These are phyloP conservation scores for Drosophila algonquin DNA, from an alignment of 2,888 invertebrate genomes.

Conservation along the genomic window DNA sequence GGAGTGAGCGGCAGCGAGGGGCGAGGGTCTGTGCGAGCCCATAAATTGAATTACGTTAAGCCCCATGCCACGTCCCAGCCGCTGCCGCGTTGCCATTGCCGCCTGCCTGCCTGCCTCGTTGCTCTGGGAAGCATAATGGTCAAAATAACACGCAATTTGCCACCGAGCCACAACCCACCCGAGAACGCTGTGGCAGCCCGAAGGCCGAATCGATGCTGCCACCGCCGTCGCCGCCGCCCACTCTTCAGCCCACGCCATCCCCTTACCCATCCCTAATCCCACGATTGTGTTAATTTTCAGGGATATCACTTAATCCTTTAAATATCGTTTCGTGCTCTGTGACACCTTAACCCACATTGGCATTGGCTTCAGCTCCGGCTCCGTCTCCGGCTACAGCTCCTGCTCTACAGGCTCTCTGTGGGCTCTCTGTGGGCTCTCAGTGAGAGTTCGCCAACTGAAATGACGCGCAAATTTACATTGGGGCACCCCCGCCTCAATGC, in stretches of 20 bases:
- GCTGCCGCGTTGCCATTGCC: neutral
- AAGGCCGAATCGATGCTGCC: slow-evolving; percentile 11
- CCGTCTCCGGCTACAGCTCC: neutral
- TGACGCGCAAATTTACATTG: slow-evolving; percentile 76
- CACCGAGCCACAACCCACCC: slow-evolving; percentile 48
- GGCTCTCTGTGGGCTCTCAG: neutral
- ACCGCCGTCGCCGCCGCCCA: too few relatives aligned
- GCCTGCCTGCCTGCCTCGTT: too few relatives aligned
- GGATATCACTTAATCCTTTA: slow-evolving; percentile 78
- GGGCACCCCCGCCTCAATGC: slow-evolving; percentile 16
- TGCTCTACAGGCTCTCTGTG: neutral
- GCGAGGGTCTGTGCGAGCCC: slow-evolving; percentile 41
- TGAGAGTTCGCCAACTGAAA: slow-evolving; percentile 50
- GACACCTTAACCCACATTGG: slow-evolving; percentile 65
- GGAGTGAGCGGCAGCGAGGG: slow-evolving; percentile 3
- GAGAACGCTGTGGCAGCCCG: neutral
- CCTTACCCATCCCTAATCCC: neutral
- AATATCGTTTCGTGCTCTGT: slow-evolving; percentile 49
- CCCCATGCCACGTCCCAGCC: slow-evolving; percentile 22
- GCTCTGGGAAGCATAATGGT: slow-evolving; percentile 61
- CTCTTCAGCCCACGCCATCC: neutral
- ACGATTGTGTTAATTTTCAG: slow-evolving; percentile 61
- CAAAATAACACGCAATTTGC: slow-evolving; percentile 76
- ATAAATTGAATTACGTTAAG: slow-evolving; percentile 79
- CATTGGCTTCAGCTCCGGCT: neutral